Conservation (phyloP, 2,113 vertebrate genomes). For the Elaphurus davidianus region DNA sequence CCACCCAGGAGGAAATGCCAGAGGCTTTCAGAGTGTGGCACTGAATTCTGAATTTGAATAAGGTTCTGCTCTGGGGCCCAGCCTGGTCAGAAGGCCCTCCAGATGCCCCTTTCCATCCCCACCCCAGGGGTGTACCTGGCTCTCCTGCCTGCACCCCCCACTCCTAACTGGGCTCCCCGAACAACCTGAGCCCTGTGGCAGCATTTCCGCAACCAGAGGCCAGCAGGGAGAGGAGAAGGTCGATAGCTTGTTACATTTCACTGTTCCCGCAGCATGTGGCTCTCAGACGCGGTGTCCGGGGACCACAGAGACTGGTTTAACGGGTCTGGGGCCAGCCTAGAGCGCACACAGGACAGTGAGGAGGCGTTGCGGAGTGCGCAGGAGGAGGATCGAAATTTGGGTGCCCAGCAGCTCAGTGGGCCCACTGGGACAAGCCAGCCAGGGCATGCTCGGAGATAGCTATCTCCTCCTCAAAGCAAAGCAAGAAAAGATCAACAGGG, state of each 20-base stretch:
- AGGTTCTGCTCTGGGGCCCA: neutral
- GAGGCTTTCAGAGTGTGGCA: neutral
- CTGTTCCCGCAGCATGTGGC: neutral
- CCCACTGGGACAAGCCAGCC: neutral
- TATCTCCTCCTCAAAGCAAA: neutral
- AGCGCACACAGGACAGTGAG: neutral
- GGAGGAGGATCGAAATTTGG: accelerated
- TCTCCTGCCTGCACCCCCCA: accelerated
- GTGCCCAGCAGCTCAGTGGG: neutral
- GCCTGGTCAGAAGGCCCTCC: neutral
- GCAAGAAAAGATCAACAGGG: neutral
- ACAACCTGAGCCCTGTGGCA: neutral
- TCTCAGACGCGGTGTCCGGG: neutral
- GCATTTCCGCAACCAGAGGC: neutral
- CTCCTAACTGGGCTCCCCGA: no score
- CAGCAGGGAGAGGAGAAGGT: neutral
- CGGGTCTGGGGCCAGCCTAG: neutral
- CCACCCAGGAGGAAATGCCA: neutral
- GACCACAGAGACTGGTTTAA: neutral
- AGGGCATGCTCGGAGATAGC: neutral
- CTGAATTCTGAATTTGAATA: neutral
- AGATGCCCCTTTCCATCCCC: neutral
- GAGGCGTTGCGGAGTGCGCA: neutral
- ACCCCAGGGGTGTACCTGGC: neutral
- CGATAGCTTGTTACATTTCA: neutral